Base-by-base conservation (phyloP, 2,797 vertebrate species). In the Hydrophis major region DNA sequence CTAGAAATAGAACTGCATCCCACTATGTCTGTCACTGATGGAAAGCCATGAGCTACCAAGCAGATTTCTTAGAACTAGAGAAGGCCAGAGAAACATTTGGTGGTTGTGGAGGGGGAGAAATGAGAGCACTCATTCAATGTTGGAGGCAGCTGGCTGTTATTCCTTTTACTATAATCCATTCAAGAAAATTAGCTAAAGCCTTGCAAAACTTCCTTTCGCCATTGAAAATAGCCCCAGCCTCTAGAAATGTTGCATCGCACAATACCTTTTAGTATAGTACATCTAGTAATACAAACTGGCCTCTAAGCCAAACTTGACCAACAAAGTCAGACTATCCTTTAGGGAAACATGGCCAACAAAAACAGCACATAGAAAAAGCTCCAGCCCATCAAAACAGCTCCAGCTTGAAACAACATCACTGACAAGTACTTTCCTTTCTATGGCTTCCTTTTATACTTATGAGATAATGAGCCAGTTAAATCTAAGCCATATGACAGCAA, bases 391-490 rank as follows among this genome's bases (percentile, higher is more conserved):
- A 11, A 3, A 91, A 89, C 25, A 42, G 32, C 57, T 86, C 57
- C 56, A 88, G 13, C 55, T 42, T 87, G 61, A 89, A 88, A 59
- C 86, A 91, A 74, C 63, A 42, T 53, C 86, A 74, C 20, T 83
- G 32, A 83, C 57, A 89, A 86, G 57, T 56, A 53, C 42, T 86
- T 53, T 83, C 7, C 47, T n/a, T 69, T 88, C 56, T 66, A 53
- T 47, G 47, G 92, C 47, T 86, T 93, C 78, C 42, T 83, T 83
- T 83, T 89, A 63, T 56, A 63, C 50, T 86, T n/a, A 63, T 83
- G 57, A 89, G 69, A 91, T 93, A 93, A 93, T 86, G 90, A 93
- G 87, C 90, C 59, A 88, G 90, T 91, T 91, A 63, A 91, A 86
- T 93, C 90, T 87, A 63, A 83, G 89, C 63, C 87, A 59, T 88